Evolutionary conservation across 35 echinoderm and acorn worm species (phyloP), one percentile per base, ranked within the genome.

Genomic region (Lytechinus variegatus): DNA sequence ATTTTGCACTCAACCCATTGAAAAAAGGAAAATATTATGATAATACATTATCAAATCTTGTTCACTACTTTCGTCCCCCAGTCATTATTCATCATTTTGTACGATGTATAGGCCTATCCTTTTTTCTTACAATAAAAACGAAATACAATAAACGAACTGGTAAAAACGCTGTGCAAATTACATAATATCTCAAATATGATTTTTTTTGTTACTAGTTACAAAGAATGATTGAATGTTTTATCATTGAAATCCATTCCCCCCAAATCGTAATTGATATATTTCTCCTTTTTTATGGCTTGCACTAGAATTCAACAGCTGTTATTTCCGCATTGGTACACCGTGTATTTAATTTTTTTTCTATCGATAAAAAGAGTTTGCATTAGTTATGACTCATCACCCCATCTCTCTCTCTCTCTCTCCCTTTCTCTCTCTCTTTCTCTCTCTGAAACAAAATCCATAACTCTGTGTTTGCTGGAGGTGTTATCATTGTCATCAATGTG

Each of bases 401-500:
- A 16, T 79, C 19, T 79, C 11, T 71, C 61, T 16, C 61, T 71
- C 61, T 71, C 61, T 71, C 61, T 13, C 61, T 79, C 19, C n/a
- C 66, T 19, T 19, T 71, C 61, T 71, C 61, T 71, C 13, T 79
- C 14, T 79, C 19, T 60, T 16, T 79, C 66, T 79, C 7, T 79
- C n/a, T 19, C 66, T 79, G 66, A 79, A 79, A 79, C 66, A 79
- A 79, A 79, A 79, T 79, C 66, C 66, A 79, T 79, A 79, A 24
- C 21, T 16, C 16, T 79, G 66, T 79, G 66, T 79, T 79, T 79
- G 66, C 66, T 79, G 19, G 66, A 79, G 66, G 66, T 79, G 66
- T 79, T 79, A 79, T 79, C 66, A 79, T 79, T 79, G 66, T 79
- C 66, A 79, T 79, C 66, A 79, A 16, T 79, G 66, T 79, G 66